Evolutionary conservation across 2,888 invertebrate genomes (phyloP).

Genomic region (Melieria picta): DNA sequence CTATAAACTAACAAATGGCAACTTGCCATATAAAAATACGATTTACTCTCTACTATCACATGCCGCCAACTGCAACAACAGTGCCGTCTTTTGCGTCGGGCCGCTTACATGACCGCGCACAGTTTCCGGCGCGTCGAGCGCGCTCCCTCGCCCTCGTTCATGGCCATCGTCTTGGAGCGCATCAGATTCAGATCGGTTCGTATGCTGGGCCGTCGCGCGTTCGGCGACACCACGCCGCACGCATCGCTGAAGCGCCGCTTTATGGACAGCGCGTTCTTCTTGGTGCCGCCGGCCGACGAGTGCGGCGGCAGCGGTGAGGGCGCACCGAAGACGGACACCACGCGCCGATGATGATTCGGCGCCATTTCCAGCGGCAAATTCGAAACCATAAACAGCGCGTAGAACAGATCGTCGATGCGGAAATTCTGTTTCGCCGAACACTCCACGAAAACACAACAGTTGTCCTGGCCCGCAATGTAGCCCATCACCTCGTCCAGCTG

Average conservation of each 20-base stretch:
- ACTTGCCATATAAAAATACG: no score
- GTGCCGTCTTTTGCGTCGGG: no score
- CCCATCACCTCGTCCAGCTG: slow-evolving; percentile 80
- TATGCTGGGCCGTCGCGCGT: slow-evolving; percentile 86
- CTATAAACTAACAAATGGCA: no score
- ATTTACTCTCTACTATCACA: no score
- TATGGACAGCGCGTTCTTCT: slow-evolving; percentile 82
- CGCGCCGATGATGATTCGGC: slow-evolving; percentile 84
- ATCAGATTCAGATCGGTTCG: slow-evolving; percentile 89
- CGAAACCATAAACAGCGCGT: slow-evolving; percentile 83
- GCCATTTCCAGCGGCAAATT: slow-evolving; percentile 90
- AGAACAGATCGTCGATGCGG: slow-evolving; percentile 85
- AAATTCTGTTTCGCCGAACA: slow-evolving; percentile 85
- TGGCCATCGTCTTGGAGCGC: slow-evolving; percentile 82
- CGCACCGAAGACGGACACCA: slow-evolving; percentile 79
- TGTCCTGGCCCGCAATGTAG: slow-evolving; percentile 81
- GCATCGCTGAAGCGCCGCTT: slow-evolving; percentile 86
- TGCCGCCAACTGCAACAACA: no score
- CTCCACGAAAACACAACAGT: slow-evolving; percentile 82
- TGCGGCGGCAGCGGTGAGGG: slow-evolving; percentile 80
- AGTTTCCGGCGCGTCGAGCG: slow-evolving; percentile 62
- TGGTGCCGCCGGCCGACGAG: slow-evolving; percentile 73
- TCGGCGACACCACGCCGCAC: slow-evolving; percentile 89
- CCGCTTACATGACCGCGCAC: slow-evolving; percentile 54
- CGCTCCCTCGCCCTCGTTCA: slow-evolving; percentile 74